A percentile compares a stretch with the other conserved stretches of the same genome.
phyloP scores from a whole-genome alignment of 2,888 invertebrate species.

The Enchytraeus crypticus region DNA sequence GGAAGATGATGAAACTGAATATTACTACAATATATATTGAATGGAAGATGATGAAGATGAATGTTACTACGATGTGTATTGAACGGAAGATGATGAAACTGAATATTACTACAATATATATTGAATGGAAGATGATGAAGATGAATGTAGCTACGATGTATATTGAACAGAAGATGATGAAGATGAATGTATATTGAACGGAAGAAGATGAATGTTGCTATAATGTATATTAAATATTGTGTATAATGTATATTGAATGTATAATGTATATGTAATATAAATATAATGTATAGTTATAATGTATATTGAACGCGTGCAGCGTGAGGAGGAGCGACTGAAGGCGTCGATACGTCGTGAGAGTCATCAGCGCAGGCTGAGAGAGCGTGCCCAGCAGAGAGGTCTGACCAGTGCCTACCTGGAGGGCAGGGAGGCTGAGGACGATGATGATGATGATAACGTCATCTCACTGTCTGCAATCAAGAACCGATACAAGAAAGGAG shows the following conservation, averaged over 20 bases:
- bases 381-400: conserved; percentile 50
- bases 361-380: conserved; percentile 56
- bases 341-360: conserved; percentile 71
- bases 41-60: too few relatives aligned
- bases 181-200: neutral
- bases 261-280: neutral
- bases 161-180: neutral
- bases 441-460: conserved; percentile 66
- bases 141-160: too few relatives aligned
- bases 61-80: too few relatives aligned
- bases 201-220: too few relatives aligned
- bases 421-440: too few relatives aligned
- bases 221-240: too few relatives aligned
- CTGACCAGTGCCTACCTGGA: conserved; percentile 54
- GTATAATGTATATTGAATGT: too few relatives aligned
- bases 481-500: conserved; percentile 68
- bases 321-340: conserved; percentile 89
- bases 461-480: conserved; percentile 89
- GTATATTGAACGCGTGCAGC: conserved; percentile 52
- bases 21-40: too few relatives aligned
- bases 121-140: too few relatives aligned
- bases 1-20: too few relatives aligned
- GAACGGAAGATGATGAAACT: too few relatives aligned
- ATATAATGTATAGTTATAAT: neutral
- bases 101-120: too few relatives aligned